Evolutionary conservation across 2,113 vertebrate species (phyloP), one percentile per base, ranked within the genome.

Genomic region (Gopherus evgoodei): DNA sequence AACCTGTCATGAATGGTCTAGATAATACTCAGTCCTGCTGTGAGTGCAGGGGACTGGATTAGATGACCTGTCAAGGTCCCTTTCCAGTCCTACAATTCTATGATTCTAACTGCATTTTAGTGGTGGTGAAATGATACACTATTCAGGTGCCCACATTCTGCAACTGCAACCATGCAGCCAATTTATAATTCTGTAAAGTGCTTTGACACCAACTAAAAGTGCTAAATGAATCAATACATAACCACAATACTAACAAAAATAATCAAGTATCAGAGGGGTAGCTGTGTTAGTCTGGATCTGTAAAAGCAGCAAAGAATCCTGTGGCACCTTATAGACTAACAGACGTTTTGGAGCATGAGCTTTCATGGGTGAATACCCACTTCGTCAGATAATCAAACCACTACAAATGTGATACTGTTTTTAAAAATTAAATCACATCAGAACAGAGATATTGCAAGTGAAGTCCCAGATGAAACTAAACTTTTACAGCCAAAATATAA

Each of bases 171-270:
- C 19, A 42, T 2, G 86, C 12, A 72, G 87, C 81, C 2, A 27
- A 56, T 83, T 79, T 72, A 6, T 54, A 91, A 72, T 25, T 81
- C 12, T 12, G 84, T 44, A 0, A 0, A 83, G 53, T 38, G 13
- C 65, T 89, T 3, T 27, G 1, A 62, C 50, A 27, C 29, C 76
- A 42, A n/a, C 7, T 35, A 35, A 79, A 53, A 86, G 62, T 89
- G 5, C 3, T 17, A 9, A 4, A 54, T 57, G 56, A 0, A 1
- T 3, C 13, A 24, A 13, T 56, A 44, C 24, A 57, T 9, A 57
- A 8, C 9, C 53, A 38, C 25, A 29, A 44, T 42, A 42, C n/a
- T 38, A 44, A 42, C 24, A 78, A 35, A 57, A 83, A 79, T 19
- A 14, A 19, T 13, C 79, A 80, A 2, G 42, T 42, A 42, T 42